Percentiles rank a stretch among this genome's conserved stretches.
These are phyloP conservation scores for Xiphophorus maculatus DNA, from an alignment of 2,113 vertebrate genomes.

Conservation along the genomic window DNA sequence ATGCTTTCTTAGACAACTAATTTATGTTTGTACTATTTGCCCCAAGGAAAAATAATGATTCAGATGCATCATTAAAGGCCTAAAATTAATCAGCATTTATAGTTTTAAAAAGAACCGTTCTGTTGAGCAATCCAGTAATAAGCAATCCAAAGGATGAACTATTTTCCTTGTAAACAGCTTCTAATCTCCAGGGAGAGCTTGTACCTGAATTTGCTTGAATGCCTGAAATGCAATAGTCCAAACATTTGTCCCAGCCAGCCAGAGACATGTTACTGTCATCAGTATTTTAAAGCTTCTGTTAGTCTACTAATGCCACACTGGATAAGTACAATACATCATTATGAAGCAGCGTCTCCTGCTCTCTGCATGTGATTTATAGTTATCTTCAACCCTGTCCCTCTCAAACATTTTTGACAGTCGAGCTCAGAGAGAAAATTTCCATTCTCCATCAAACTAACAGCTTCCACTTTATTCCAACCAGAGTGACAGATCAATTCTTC, in stretches of 20 bases:
- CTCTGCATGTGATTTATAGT: conserved; percentile 23
- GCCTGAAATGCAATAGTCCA: conserved; percentile 23
- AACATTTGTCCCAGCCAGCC: conserved; percentile 26
- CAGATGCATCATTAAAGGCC: too few species aligned
- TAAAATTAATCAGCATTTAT: too few species aligned
- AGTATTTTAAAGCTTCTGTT: conserved; percentile 19
- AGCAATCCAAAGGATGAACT: too few species aligned
- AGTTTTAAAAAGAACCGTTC: too few species aligned
- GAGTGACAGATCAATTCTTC: conserved; percentile 18
- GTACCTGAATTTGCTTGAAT: conserved; percentile 5
- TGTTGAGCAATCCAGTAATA: too few species aligned
- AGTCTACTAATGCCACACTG: conserved; percentile 26
- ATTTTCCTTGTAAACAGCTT: too few species aligned
- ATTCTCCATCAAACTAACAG: conserved; percentile 24
- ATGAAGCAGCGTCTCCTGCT: conserved; percentile 2
- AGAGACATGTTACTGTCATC: conserved; percentile 27
- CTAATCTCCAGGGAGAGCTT: neutral
- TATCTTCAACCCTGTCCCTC: conserved; percentile 1
- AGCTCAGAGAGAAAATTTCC: conserved; percentile 8
- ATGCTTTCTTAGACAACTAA: neutral
- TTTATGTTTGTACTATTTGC: too few species aligned
- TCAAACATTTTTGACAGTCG: conserved; percentile 25
- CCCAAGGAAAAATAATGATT: too few species aligned
- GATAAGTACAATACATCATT: conserved; percentile 36
- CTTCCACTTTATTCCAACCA: conserved; percentile 35